These are phyloP conservation scores for Onthophagus sagittarius DNA, from an alignment of 2,888 invertebrate species.

Conservation along the genomic window DNA sequence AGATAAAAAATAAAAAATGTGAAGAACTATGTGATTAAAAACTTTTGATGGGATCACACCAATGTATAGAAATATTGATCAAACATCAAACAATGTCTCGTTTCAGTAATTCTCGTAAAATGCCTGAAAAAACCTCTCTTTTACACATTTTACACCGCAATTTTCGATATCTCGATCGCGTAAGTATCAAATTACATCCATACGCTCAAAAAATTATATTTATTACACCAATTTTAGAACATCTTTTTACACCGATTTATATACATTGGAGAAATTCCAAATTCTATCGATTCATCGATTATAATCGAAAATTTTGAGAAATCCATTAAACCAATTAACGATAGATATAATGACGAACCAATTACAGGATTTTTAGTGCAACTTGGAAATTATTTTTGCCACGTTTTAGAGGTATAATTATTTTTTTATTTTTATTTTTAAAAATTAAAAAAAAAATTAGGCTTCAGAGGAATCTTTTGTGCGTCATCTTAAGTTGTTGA, in stretches of 20 bases:
- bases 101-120: too few species aligned
- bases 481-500: slow-evolving; percentile 48
- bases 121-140: too few species aligned
- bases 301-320: slow-evolving; percentile 43
- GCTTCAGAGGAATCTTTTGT: slow-evolving; percentile 53
- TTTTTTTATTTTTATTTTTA: slow-evolving; percentile 7
- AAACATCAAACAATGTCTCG: too few species aligned
- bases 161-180: too few species aligned
- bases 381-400: slow-evolving; percentile 30
- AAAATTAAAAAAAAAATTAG: slow-evolving; percentile 33
- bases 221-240: slow-evolving; percentile 40
- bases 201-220: too few species aligned
- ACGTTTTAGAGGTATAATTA: slow-evolving; percentile 38
- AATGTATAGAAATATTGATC: too few species aligned
- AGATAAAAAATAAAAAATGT: too few species aligned
- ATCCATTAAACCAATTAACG: slow-evolving; percentile 37
- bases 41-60: too few species aligned
- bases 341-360: slow-evolving; percentile 30
- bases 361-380: slow-evolving; percentile 29
- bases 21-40: too few species aligned
- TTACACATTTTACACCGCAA: too few species aligned
- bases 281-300: slow-evolving; percentile 25
- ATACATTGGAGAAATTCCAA: slow-evolving; percentile 50
- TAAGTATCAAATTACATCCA: too few species aligned
- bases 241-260: slow-evolving; percentile 51